A percentile compares a stretch with the other conserved stretches of the same genome.
Conservation (phyloP, 2,888 invertebrate genomes). For the Scaptomyza caliginosa region DNA sequence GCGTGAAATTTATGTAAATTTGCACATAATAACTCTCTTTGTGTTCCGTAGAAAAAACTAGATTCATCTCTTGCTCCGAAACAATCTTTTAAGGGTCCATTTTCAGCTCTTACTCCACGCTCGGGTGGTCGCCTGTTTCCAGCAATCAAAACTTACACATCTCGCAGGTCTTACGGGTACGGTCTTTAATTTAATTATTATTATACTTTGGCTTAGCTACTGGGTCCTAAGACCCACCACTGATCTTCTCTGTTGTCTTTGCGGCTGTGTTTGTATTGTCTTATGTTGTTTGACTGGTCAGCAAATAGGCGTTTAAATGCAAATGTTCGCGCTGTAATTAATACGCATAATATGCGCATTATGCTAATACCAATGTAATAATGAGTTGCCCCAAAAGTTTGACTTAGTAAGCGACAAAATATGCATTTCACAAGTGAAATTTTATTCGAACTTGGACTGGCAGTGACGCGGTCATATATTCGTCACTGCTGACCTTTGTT, state of each 20-base stretch:
- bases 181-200: constrained; percentile 78
- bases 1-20: constrained; percentile 80
- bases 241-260: constrained; percentile 18
- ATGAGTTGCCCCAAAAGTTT: constrained; percentile 61
- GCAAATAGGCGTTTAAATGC: constrained; percentile 78
- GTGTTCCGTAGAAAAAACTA: constrained; percentile 45
- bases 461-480: constrained; percentile 61
- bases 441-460: constrained; percentile 25
- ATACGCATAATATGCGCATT: constrained; percentile 79
- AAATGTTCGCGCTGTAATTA: constrained; percentile 79
- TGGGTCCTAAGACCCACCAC: constrained; percentile 58
- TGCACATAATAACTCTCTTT: constrained; percentile 80
- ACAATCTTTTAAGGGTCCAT: constrained; percentile 31
- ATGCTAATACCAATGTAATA: constrained; percentile 74
- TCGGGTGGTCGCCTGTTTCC: constrained; percentile 65
- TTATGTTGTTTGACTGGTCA: constrained; percentile 37
- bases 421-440: constrained; percentile 72
- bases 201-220: constrained; percentile 66
- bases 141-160: constrained; percentile 71
- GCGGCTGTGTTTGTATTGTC: not conserved
- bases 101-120: constrained; percentile 56
- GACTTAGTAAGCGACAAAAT: constrained; percentile 40
- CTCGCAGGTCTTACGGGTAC: constrained; percentile 55
- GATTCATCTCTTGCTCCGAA: constrained; percentile 11
- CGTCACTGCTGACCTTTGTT: constrained; percentile 70